Base-by-base conservation (phyloP, 1,140 invertebrate species). In the Euglossa dilemma region DNA sequence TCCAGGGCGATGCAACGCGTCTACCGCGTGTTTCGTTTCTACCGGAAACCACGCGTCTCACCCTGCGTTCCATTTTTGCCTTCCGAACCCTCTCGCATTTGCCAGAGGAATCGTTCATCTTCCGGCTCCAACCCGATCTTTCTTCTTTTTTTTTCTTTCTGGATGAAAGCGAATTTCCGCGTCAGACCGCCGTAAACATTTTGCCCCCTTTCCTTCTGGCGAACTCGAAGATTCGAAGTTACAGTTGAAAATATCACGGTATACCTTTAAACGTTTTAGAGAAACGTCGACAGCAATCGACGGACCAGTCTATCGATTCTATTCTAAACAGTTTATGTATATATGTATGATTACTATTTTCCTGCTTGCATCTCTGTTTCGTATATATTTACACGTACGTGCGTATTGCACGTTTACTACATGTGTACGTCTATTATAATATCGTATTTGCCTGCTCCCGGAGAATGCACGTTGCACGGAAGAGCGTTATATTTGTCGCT, bases 381-480 rank as follows among this genome's bases (percentile, higher is more conserved):
- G 47, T 76, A 61, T 74, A 59, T 75, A 75, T 78, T 54, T 77
- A 83, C 63, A 76, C 56, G 25, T 66, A 56, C 43, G 52, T 72
- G 57, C 64, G 14, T 54, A 54, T 25, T 50, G 18, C 61, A 54
- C 77, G 66, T 36, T n/a, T 56, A 67, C 67, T 50, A 75, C 14
- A 63, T 23, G 36, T n/a, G n/a, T 78, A 67, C 59, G 75, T 57
- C 47, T 75, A 64, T 61, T 63, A 61, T 61, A 52, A n/a, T 66
- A 69, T 69, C 36, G 28, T 66, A 89, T 92, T 90, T 90, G 91
- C 90, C 87, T 88, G 85, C 80, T 87, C 86, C 88, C 70, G 28
- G 79, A 80, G 80, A 93, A 93, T 92, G 91, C 91, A 92, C 92
- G 91, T 91, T 91, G 91, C 88, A 92, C 92, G 90, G 91, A 92